Evolutionary conservation across 2,113 vertebrate genomes (phyloP).

Genomic region (Mus pahari): DNA sequence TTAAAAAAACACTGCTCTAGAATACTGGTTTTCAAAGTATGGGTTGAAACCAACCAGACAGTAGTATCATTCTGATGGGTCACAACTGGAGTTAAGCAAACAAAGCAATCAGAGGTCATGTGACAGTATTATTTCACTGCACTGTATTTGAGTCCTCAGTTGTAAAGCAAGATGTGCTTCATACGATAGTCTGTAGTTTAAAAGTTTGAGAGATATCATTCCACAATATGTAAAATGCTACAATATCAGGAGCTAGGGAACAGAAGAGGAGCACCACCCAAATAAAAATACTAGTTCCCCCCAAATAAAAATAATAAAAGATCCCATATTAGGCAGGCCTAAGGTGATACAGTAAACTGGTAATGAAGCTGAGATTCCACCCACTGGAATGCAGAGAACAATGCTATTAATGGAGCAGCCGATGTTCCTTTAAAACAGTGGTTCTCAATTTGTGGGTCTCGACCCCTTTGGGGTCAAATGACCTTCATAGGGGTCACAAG

Average conservation of each 20-base stretch:
- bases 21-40: background rate
- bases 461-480: background rate
- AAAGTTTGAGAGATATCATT: background rate
- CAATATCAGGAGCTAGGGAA: background rate
- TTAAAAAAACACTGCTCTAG: background rate
- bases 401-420: background rate
- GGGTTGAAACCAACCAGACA: background rate
- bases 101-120: background rate
- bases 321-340: background rate
- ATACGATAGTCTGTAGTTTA: background rate
- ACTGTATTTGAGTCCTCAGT: background rate
- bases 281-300: background rate
- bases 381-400: background rate
- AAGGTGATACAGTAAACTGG: background rate
- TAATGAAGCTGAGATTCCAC: constrained; percentile 4
- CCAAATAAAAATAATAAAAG: background rate
- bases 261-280: too few relatives aligned
- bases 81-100: background rate
- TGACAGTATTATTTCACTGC: background rate
- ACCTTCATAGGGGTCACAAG: background rate
- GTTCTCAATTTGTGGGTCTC: background rate
- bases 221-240: background rate
- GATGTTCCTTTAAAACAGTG: background rate
- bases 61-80: background rate
- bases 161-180: background rate